A percentile compares a stretch with the other conserved stretches of the same genome.
phyloP scores from a whole-genome alignment of 2,888 invertebrate species.

The Limenitis camilla region DNA sequence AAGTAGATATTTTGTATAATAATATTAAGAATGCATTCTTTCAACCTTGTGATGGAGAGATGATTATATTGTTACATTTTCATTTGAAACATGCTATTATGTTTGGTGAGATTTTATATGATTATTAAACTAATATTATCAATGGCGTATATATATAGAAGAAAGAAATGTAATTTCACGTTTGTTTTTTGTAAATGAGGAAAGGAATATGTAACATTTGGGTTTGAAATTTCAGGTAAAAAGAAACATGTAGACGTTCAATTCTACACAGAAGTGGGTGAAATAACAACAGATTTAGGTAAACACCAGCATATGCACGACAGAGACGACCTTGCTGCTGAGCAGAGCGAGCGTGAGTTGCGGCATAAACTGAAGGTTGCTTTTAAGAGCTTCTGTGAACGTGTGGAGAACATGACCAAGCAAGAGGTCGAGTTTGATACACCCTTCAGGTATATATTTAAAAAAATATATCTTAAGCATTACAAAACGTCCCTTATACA shows the following conservation, averaged over 20 bases:
- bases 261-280: conserved; percentile 99
- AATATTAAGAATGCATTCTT: conserved; percentile 99
- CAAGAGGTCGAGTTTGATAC: conserved; percentile 98
- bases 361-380: conserved; percentile 97
- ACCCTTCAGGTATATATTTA: conserved; percentile 81
- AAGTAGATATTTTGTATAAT: conserved; percentile 99
- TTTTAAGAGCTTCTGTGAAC: conserved; percentile 98
- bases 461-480: background rate
- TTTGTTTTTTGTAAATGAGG: too few relatives aligned
- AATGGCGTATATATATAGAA: too few relatives aligned
- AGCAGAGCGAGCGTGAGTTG: conserved; percentile 97
- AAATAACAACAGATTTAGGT: conserved; percentile 98
- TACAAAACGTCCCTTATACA: too few relatives aligned
- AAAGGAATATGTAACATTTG: too few relatives aligned
- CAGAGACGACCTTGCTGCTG: conserved; percentile 97
- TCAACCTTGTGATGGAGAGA: conserved; percentile 99
- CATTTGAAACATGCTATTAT: conserved; percentile 99
- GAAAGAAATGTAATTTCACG: too few relatives aligned
- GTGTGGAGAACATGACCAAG: conserved; percentile 95
- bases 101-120: conserved; percentile 81
- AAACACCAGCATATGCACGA: conserved; percentile 99
- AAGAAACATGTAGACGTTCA: conserved; percentile 99
- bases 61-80: conserved; percentile 99
- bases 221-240: too few relatives aligned
- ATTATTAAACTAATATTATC: too few relatives aligned